Evolutionary conservation across 2,888 invertebrate species (phyloP), one percentile per base, ranked within the genome.

Genomic region (Caenorhabditis imperialis): DNA sequence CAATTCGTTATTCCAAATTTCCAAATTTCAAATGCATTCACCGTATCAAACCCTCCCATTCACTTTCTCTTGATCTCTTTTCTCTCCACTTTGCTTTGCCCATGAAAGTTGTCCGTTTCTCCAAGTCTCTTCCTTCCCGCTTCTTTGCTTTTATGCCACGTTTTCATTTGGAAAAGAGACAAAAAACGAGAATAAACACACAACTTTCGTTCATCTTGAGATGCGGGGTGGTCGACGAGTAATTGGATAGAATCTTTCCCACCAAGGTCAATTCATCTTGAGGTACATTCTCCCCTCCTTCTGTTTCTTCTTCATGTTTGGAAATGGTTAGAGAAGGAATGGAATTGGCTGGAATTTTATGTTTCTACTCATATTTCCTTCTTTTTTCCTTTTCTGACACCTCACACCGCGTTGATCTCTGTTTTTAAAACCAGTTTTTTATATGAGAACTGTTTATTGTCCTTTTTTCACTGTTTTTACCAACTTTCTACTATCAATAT

Each of bases 171-270:
- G n/a, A n/a, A n/a, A n/a, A n/a, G n/a, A n/a, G n/a, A n/a, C n/a
- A n/a, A n/a, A n/a, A n/a, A n/a, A n/a, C n/a, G n/a, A n/a, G n/a
- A n/a, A n/a, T n/a, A n/a, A n/a, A n/a, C n/a, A n/a, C n/a, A n/a
- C 40, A 4, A 18, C 14, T 22, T 22, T 44, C 20, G 23, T 54
- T 44, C 25, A 44, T 35, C 42, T 33, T 47, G 44, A 57, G n/a
- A n/a, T n/a, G n/a, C n/a, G n/a, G n/a, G n/a, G n/a, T n/a, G n/a
- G 67, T 50, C 57, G 67, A 35, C 67, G 67, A 30, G 30, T 67
- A 67, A 67, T 67, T 67, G 57, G 57, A 67, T 67, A 57, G 57
- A 67, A 67, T 67, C n/a, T n/a, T n/a, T 54, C 42, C 44, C 10
- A 51, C 45, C 67, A 67, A 67, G 67, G 67, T 67, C 67, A 30